A percentile compares a stretch with the other conserved stretches of the same genome.
These are phyloP conservation scores for Rhodinocichla rosea DNA, from an alignment of 2,113 vertebrate genomes.

Conservation along the genomic window DNA sequence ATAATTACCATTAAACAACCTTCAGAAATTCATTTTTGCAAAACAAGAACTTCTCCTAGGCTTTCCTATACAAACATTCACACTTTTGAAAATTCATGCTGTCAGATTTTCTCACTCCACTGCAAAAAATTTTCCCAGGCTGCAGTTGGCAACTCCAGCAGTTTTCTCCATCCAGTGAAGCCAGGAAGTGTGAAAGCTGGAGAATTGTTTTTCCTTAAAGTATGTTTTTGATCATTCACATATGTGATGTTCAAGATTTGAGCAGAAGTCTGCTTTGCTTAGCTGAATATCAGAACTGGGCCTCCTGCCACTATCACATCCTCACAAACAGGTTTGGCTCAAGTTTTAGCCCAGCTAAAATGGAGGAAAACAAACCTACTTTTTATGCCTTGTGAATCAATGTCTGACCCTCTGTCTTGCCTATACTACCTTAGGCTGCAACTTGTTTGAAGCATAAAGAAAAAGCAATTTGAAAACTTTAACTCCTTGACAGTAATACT, in stretches of 20 bases:
- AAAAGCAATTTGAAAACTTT: not conserved
- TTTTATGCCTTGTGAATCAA: not conserved
- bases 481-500: not conserved
- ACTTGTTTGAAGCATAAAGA: not conserved
- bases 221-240: slow-evolving; percentile 1
- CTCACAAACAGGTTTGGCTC: not conserved
- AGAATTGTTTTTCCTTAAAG: slow-evolving; percentile 11
- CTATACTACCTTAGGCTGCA: not conserved
- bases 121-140: not conserved
- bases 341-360: not conserved
- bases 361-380: not conserved
- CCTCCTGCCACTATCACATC: not conserved
- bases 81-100: not conserved
- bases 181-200: not conserved
- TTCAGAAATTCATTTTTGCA: not conserved
- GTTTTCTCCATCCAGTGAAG: not conserved
- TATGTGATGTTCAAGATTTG: not conserved
- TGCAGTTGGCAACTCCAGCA: slow-evolving; percentile 7
- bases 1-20: not conserved
- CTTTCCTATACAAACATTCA: not conserved
- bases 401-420: not conserved
- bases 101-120: not conserved
- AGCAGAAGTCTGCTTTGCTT: not conserved
- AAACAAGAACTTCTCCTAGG: not conserved
- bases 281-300: not conserved